Evolutionary conservation across 2,797 vertebrate genomes (phyloP), one percentile per base, ranked within the genome.

Genomic region (Micropoecilia bifurca): DNA sequence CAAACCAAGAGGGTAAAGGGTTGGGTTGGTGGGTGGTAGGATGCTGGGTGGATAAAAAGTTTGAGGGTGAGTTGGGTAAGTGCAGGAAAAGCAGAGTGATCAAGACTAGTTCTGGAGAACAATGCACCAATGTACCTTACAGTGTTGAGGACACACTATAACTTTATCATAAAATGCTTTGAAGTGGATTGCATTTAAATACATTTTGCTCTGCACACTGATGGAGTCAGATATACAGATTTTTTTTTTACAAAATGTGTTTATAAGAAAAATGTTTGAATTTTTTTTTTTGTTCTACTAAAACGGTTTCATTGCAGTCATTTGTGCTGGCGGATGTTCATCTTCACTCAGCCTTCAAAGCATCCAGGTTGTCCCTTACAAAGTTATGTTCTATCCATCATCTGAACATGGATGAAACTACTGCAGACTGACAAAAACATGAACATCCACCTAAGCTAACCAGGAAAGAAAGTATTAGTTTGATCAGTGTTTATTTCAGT

Each of bases 91-190:
- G 68, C 78, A 76, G 78, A 59, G 74, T 48, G 71, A 81, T 83
- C 43, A 83, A 86, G 85, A 87, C 75, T 89, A 79, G 88, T 80
- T 81, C 33, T 73, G 53, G 33, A 57, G 83, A 81, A 83, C 83
- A 85, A 91, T 87, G 92, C 85, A 91, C 83, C 87, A 88, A 93
- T 89, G 92, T 85, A 89, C 78, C 86, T 87, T 89, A 85, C 75
- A 77, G 85, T 73, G 77, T 85, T 90, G 86, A 50, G 82, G 90
- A 91, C 61, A 18, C 84, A 89, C 80, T 87, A 82, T 30, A 84
- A 71, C 80, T 39, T 59, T n/a, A 55, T 1, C 33, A 50, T 39
- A n/a, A 43, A 61, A n/a, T 1, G 3, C 8, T 50, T n/a, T 1
- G 16, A 63, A 18, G 8, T 46, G 2, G 36, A 39, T 68, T 68